Conservation (phyloP, 2,113 vertebrate species). For the Symphodus melops region DNA sequence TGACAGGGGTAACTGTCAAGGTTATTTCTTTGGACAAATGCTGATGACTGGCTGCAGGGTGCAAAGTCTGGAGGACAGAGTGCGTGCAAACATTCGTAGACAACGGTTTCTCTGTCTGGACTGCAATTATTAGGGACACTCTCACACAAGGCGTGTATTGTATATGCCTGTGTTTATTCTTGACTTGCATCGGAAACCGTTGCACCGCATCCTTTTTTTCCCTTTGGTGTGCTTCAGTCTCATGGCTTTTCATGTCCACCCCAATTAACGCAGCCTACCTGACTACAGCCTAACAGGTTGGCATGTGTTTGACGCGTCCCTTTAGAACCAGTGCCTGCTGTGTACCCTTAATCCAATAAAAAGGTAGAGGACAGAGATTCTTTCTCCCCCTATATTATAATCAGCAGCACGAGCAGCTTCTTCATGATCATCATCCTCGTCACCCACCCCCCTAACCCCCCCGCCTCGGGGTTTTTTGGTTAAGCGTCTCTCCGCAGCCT, state of each 20-base stretch:
- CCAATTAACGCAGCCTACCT: slow-evolving; percentile 58
- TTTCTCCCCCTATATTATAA: slow-evolving; percentile 21
- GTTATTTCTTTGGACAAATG: slow-evolving; percentile 69
- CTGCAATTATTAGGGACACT: slow-evolving; percentile 53
- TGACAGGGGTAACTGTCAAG: slow-evolving; percentile 68
- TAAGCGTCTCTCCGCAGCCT: slow-evolving; percentile 75
- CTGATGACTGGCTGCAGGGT: slow-evolving; percentile 63
- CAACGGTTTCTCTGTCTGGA: slow-evolving; percentile 63
- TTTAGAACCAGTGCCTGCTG: slow-evolving; percentile 26
- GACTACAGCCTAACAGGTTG: slow-evolving; percentile 71
- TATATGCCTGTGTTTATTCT: slow-evolving; percentile 40
- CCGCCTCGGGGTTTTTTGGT: slow-evolving; percentile 53
- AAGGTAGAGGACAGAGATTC: slow-evolving; percentile 15
- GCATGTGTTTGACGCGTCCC: slow-evolving; percentile 42
- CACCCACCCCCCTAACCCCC: slow-evolving; percentile 32
- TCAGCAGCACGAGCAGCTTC: slow-evolving; percentile 44
- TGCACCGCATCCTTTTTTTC: slow-evolving; percentile 10
- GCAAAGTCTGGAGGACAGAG: slow-evolving; percentile 51
- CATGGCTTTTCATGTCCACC: slow-evolving; percentile 32
- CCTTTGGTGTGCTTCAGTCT: not conserved
- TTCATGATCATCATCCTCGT: slow-evolving; percentile 54
- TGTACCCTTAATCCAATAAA: slow-evolving; percentile 45
- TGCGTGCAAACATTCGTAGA: slow-evolving; percentile 63
- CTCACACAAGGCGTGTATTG: slow-evolving; percentile 50
- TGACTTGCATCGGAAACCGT: slow-evolving; percentile 12